Conservation (phyloP, 2,113 vertebrate species). For the Hyaena hyaena region DNA sequence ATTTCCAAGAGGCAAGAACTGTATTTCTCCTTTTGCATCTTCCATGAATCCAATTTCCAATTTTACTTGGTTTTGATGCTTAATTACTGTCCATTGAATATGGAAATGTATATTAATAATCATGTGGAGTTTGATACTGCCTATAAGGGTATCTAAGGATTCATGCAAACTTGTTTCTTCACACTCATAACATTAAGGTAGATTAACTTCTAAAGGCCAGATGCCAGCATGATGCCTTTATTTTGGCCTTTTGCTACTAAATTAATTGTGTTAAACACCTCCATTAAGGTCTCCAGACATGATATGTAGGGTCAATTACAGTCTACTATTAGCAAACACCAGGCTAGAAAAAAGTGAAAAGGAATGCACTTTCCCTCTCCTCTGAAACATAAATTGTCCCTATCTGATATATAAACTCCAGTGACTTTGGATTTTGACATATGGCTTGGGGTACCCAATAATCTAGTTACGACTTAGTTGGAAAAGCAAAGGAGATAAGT, state of each 20-base stretch:
- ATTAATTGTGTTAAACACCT: constrained; percentile 19
- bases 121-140: background rate
- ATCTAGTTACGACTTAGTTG: background rate
- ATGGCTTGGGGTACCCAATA: background rate
- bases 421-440: constrained; percentile 28
- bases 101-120: background rate
- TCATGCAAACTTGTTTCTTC: background rate
- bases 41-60: background rate
- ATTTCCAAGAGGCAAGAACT: background rate
- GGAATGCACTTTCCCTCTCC: background rate
- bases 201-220: background rate
- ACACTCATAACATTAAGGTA: background rate
- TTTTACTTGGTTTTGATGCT: background rate
- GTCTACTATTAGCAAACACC: background rate
- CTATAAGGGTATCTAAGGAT: background rate
- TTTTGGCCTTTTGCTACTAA: background rate
- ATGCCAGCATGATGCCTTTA: background rate
- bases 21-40: background rate
- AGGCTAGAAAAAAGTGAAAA: background rate
- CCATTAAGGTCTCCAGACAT: background rate
- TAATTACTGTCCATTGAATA: background rate
- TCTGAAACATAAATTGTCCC: background rate
- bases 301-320: background rate
- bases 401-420: background rate
- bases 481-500: background rate